Evolutionary conservation across 2,888 invertebrate genomes (phyloP).

Genomic region (Bellardia pandia): DNA sequence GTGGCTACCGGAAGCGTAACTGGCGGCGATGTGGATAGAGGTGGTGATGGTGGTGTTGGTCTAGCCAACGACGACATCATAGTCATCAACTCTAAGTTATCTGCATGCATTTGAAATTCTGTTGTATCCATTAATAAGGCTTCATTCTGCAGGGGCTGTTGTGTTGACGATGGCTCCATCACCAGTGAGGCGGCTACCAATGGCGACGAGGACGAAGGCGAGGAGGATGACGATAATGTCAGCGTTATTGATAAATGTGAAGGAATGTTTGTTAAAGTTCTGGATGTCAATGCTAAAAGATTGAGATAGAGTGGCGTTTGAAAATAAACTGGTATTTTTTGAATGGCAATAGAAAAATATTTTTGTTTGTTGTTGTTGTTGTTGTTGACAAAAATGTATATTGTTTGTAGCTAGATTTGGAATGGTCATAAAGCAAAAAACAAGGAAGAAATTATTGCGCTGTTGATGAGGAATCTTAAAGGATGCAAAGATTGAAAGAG

Average conservation of each 20-base stretch:
- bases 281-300: conserved; percentile 57
- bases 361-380: background rate
- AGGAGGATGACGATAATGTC: conserved; percentile 16
- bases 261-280: conserved; percentile 65
- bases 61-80: conserved; percentile 3
- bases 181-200: conserved; percentile 9
- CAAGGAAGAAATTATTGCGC: background rate
- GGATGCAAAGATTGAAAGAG: background rate
- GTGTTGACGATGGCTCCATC: conserved; percentile 28
- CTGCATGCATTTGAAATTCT: conserved; percentile 44
- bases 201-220: background rate
- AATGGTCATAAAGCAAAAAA: background rate
- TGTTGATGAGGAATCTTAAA: conserved; percentile 10
- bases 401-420: background rate
- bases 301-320: background rate
- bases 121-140: conserved; percentile 51
- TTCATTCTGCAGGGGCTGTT: conserved; percentile 37
- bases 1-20: background rate
- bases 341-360: conserved; percentile 17
- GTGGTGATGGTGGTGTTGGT: conserved; percentile 20
- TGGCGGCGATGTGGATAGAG: background rate
- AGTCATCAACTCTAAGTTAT: conserved; percentile 33
- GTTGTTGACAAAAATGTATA: conserved; percentile 16
- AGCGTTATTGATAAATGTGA: conserved; percentile 37
- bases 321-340: conserved; percentile 5